Evolutionary conservation across 2,113 vertebrate species (phyloP).

Genomic region (Apeltes quadracus): DNA sequence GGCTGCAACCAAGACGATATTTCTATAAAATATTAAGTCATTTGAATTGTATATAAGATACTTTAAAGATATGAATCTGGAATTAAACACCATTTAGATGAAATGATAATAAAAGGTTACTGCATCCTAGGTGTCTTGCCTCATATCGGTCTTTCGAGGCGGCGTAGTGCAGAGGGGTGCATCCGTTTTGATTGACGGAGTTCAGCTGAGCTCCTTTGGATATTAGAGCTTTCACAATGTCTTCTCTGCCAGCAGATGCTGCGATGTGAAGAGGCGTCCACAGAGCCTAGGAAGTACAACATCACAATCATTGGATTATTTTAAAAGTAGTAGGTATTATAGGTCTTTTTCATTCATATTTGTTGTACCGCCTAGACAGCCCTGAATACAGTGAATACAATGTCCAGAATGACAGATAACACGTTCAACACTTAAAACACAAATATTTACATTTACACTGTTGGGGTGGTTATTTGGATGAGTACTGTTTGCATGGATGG

Average conservation of each 20-base stretch:
- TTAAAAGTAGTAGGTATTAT: not conserved
- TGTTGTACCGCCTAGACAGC: not conserved
- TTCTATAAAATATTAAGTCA: not conserved
- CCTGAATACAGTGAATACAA: not conserved
- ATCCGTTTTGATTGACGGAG: conserved; percentile 92
- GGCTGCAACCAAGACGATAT: not conserved
- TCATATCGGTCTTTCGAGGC: conserved; percentile 94
- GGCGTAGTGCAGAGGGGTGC: conserved; percentile 94
- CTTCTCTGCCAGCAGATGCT: conserved; percentile 92
- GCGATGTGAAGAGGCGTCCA: conserved; percentile 97
- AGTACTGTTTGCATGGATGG: not conserved
- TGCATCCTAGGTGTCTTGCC: conserved; percentile 71
- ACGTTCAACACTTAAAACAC: not conserved
- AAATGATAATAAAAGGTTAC: not conserved
- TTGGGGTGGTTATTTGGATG: not conserved
- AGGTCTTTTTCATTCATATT: not conserved
- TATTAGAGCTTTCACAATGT: conserved; percentile 90
- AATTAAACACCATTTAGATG: not conserved
- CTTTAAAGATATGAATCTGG: no score
- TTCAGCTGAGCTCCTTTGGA: conserved; percentile 91
- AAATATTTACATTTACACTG: not conserved
- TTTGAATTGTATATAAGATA: not conserved
- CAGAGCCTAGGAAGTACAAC: conserved; percentile 78
- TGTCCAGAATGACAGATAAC: not conserved
- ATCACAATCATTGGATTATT: not conserved